Percentiles rank a stretch among this genome's conserved stretches.
These are phyloP conservation scores for Sebastiscus tertius DNA, from an alignment of 2,797 vertebrate species.

Conservation along the genomic window DNA sequence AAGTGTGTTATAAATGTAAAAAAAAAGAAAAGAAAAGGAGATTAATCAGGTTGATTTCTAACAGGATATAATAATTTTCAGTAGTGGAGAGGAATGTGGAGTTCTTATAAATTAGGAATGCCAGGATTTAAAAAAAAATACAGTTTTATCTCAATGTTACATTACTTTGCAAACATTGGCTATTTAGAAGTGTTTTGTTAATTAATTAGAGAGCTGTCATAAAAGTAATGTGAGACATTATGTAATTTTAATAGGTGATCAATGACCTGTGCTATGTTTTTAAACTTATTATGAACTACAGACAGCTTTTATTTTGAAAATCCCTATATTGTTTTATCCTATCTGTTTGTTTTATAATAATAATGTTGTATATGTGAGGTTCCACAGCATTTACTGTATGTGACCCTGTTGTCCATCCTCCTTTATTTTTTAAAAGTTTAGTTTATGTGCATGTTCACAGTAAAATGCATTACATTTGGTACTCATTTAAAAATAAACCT, in stretches of 20 bases:
- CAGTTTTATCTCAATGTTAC: not conserved
- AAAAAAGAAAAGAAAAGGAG: not conserved
- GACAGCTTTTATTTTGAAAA: not conserved
- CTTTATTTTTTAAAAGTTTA: not conserved
- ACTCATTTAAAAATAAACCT: constrained; percentile 5
- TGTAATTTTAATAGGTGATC: not conserved
- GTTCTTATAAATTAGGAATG: not conserved
- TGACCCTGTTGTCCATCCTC: not conserved
- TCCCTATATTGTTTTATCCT: not conserved
- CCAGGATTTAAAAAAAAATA: not conserved
- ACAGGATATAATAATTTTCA: not conserved
- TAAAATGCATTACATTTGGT: not conserved
- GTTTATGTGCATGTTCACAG: not conserved
- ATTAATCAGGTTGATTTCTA: not conserved
- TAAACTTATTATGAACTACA: not conserved
- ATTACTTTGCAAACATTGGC: not conserved
- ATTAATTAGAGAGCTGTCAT: not conserved
- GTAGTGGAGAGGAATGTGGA: not conserved
- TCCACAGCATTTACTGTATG: not conserved
- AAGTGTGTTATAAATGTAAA: not conserved
- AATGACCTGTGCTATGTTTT: not conserved
- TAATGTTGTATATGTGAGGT: not conserved
- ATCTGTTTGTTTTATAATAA: not conserved
- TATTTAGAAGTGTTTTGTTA: not conserved
- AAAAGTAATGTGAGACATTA: not conserved